phyloP scores from a whole-genome alignment of 2,888 invertebrate genomes.

The Oligia latruncula region DNA sequence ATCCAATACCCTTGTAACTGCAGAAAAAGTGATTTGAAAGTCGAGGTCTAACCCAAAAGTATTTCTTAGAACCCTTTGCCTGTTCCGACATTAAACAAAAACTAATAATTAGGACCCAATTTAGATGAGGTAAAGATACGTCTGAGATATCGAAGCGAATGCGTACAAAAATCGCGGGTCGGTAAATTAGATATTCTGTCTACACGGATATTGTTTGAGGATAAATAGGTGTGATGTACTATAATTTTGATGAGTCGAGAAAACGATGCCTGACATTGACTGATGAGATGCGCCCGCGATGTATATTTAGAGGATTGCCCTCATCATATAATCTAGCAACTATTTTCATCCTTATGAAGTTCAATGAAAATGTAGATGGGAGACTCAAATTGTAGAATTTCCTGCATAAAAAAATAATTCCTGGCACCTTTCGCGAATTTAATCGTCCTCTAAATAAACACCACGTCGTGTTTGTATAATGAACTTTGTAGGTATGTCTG shows the following conservation, averaged over 20 bases:
- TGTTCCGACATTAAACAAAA: conserved; percentile 52
- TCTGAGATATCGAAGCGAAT: conserved; percentile 5
- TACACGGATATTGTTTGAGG: conserved; percentile 12
- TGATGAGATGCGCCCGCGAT: conserved; percentile 43
- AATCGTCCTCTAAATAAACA: not conserved
- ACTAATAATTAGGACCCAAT: conserved; percentile 46
- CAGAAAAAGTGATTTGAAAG: conserved; percentile 34
- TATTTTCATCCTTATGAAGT: conserved; percentile 39
- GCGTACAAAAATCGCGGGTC: not conserved
- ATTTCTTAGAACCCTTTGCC: conserved; percentile 51
- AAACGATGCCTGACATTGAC: conserved; percentile 50
- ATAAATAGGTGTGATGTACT: conserved; percentile 16
- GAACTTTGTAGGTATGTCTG: conserved; percentile 1
- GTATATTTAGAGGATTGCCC: conserved; percentile 45
- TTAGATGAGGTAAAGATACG: conserved; percentile 22
- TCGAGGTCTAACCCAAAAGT: conserved; percentile 29
- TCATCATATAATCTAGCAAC: conserved; percentile 32
- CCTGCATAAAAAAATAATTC: not conserved
- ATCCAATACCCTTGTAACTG: conserved; percentile 10
- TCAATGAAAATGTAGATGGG: conserved; percentile 21
- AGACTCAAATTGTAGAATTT: not conserved
- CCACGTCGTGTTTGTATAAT: not conserved
- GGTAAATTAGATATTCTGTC: conserved; percentile 20
- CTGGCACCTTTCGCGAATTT: not conserved
- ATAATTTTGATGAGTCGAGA: conserved; percentile 33